Evolutionary conservation across 2,888 invertebrate genomes (phyloP).

Genomic region (Idaea biselata): DNA sequence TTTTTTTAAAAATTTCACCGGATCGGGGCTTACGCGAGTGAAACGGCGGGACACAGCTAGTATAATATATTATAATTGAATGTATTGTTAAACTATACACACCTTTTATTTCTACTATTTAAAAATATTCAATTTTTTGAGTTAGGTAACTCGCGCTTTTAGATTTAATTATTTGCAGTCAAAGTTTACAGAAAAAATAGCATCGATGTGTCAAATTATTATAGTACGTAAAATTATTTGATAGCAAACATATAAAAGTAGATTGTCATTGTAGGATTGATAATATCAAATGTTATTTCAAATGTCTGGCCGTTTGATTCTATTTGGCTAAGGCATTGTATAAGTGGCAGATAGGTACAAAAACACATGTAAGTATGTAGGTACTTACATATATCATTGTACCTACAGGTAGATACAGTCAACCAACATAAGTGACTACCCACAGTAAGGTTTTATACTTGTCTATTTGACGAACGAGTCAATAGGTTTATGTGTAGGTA

Average conservation of each 20-base stretch:
- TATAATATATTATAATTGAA: no score
- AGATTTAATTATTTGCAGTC: slow-evolving; percentile 51
- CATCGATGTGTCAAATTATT: slow-evolving; percentile 58
- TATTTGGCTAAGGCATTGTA: not conserved
- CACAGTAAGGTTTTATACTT: no score
- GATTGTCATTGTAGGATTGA: not conserved
- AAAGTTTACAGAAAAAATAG: slow-evolving; percentile 60
- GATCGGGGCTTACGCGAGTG: no score
- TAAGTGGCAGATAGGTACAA: not conserved
- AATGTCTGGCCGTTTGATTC: not conserved
- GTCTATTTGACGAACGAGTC: no score
- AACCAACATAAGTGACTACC: no score
- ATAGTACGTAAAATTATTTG: slow-evolving; percentile 54
- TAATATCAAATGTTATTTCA: not conserved
- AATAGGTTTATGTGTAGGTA: no score
- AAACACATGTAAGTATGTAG: not conserved
- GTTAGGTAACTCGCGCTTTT: slow-evolving; percentile 12
- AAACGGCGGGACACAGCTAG: no score
- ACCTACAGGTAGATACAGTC: no score
- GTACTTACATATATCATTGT: not conserved
- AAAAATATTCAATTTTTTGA: no score
- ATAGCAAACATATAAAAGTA: slow-evolving; percentile 33
- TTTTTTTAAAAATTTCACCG: no score
- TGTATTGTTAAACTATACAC: no score
- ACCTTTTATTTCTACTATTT: no score